Conservation (phyloP, 2,888 invertebrate genomes). For the Drosophila kokeensis region DNA sequence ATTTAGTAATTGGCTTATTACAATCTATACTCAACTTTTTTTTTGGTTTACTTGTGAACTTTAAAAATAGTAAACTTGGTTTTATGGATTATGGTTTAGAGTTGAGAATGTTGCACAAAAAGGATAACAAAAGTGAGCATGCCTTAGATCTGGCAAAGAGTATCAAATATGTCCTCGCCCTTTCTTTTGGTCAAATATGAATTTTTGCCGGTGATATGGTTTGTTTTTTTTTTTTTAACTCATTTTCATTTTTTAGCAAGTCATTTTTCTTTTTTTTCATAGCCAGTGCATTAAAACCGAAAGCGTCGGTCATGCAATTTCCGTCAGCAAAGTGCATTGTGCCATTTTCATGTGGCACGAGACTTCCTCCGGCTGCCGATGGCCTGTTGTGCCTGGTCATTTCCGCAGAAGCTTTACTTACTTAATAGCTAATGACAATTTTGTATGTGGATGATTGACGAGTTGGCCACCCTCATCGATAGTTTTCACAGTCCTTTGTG, state of each 20-base stretch:
- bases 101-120: background rate
- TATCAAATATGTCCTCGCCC: background rate
- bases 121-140: background rate
- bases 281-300: slow-evolving; percentile 36
- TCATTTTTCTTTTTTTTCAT: slow-evolving; percentile 14
- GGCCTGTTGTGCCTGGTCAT: slow-evolving; percentile 18
- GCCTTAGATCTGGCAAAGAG: background rate
- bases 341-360: slow-evolving; percentile 31
- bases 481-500: slow-evolving; percentile 11
- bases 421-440: slow-evolving; percentile 58
- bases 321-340: slow-evolving; percentile 62
- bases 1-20: background rate
- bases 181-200: background rate
- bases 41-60: background rate
- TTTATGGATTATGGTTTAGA: background rate
- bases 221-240: slow-evolving; percentile 2
- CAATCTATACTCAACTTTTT: background rate
- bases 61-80: background rate
- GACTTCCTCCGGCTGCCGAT: background rate
- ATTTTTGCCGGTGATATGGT: slow-evolving; percentile 23
- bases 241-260: slow-evolving; percentile 30
- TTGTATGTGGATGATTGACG: slow-evolving; percentile 53
- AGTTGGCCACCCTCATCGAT: slow-evolving; percentile 37
- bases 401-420: slow-evolving; percentile 25
- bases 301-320: slow-evolving; percentile 65